Conservation (phyloP, 1,140 invertebrate species). For the Drosophila pachea region DNA sequence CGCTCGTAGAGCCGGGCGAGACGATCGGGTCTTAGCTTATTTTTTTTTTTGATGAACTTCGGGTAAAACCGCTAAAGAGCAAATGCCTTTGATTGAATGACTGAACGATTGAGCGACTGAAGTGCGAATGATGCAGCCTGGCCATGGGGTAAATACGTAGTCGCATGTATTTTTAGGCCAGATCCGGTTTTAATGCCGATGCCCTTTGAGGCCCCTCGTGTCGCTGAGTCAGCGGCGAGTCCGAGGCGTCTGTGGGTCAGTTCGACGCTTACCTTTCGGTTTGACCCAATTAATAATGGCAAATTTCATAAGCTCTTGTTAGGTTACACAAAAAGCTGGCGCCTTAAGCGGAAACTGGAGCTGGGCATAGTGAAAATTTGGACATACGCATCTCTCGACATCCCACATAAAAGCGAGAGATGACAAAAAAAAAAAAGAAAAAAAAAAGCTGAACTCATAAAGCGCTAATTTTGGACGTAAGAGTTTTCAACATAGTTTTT, state of each 20-base stretch:
- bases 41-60: conserved; percentile 70
- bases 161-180: conserved; percentile 33
- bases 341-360: conserved; percentile 63
- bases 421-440: background rate
- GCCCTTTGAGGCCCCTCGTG: conserved; percentile 33
- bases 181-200: conserved; percentile 64
- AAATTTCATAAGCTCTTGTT: conserved; percentile 55
- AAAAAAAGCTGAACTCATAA: conserved; percentile 19
- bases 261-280: conserved; percentile 38
- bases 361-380: conserved; percentile 38
- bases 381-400: conserved; percentile 33
- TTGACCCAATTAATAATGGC: conserved; percentile 74
- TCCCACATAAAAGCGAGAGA: conserved; percentile 29
- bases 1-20: conserved; percentile 30
- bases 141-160: conserved; percentile 57
- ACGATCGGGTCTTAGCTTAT: background rate
- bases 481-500: conserved; percentile 37
- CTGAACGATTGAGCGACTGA: conserved; percentile 27
- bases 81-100: conserved; percentile 43
- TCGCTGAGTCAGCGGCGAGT: conserved; percentile 27
- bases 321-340: conserved; percentile 36
- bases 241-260: conserved; percentile 38
- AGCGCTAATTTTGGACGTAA: conserved; percentile 56
- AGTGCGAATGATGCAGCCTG: conserved; percentile 46
- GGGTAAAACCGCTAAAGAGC: conserved; percentile 60